Conservation (phyloP, 2,888 invertebrate species). For the Chironomus riparius region DNA sequence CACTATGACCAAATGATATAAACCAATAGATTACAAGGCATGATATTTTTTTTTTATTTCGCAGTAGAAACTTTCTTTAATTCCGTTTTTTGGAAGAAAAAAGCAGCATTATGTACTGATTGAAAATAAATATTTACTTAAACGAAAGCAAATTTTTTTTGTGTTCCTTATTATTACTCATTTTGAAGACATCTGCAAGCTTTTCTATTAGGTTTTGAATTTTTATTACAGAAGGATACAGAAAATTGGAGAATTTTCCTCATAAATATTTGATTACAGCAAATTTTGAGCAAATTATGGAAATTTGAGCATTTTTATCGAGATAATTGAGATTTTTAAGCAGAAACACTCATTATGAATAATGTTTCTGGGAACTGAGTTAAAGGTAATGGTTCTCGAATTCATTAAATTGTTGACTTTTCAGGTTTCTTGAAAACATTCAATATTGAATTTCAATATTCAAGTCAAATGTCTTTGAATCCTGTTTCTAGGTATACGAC, state of each 20-base stretch:
- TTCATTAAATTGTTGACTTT: too few relatives aligned
- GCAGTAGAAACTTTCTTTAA: too few relatives aligned
- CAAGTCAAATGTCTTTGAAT: too few relatives aligned
- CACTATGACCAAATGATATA: neutral
- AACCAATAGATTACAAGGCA: neutral
- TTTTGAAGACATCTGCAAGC: neutral
- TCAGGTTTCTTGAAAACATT: too few relatives aligned
- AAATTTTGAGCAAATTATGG: neutral
- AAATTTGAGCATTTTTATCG: too few relatives aligned
- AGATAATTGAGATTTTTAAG: too few relatives aligned
- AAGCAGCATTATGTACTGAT: slow-evolving; percentile 10
- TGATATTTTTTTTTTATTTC: neutral
- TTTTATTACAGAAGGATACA: neutral
- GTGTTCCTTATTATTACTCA: neutral
- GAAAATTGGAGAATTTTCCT: neutral
- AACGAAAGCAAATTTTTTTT: neutral
- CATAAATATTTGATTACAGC: neutral
- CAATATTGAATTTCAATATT: too few relatives aligned
- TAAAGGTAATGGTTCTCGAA: too few relatives aligned
- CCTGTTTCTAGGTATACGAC: too few relatives aligned
- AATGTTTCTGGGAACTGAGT: too few relatives aligned
- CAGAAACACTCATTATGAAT: too few relatives aligned
- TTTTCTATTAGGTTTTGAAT: neutral
- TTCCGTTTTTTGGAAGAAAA: too few relatives aligned
- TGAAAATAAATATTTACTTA: slow-evolving; percentile 19